These are phyloP conservation scores for Lamprologus ornatipinnis DNA, from an alignment of 2,113 vertebrate species.

Conservation along the genomic window DNA sequence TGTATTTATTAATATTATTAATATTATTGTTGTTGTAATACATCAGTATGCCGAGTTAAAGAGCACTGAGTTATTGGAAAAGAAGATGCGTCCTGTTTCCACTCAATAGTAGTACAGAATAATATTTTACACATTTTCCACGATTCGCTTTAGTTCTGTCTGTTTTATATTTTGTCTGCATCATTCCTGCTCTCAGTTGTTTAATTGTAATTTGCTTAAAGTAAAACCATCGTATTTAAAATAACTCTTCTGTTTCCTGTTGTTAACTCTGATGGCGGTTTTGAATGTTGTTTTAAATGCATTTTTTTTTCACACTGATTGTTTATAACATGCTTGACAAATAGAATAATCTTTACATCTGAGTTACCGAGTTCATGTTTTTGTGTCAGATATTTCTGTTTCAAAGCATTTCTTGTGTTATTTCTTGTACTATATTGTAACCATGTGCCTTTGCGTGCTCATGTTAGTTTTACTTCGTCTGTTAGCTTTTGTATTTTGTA, in stretches of 20 bases:
- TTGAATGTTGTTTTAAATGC: background rate
- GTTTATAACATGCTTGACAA: background rate
- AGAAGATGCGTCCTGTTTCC: background rate
- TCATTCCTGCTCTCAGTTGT: background rate
- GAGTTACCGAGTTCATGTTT: background rate
- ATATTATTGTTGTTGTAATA: background rate
- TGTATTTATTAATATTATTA: background rate
- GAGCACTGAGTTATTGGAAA: fast-evolving
- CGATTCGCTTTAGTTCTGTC: fast-evolving
- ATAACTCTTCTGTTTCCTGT: background rate
- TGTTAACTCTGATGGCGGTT: background rate
- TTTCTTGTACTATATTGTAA: background rate
- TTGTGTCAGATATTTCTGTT: background rate
- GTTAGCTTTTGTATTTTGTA: background rate
- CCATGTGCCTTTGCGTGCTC: background rate
- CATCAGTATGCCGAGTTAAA: background rate
- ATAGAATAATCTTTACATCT: background rate
- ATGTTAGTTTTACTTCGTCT: background rate
- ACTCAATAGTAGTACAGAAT: background rate
- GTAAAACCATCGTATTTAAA: background rate
- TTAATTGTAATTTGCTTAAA: background rate
- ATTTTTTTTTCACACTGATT: background rate
- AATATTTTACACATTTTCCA: background rate
- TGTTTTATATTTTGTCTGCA: background rate
- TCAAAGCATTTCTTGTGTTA: background rate